Base-by-base conservation (phyloP, 2,797 vertebrate genomes). In the Enteromius treurensis region DNA sequence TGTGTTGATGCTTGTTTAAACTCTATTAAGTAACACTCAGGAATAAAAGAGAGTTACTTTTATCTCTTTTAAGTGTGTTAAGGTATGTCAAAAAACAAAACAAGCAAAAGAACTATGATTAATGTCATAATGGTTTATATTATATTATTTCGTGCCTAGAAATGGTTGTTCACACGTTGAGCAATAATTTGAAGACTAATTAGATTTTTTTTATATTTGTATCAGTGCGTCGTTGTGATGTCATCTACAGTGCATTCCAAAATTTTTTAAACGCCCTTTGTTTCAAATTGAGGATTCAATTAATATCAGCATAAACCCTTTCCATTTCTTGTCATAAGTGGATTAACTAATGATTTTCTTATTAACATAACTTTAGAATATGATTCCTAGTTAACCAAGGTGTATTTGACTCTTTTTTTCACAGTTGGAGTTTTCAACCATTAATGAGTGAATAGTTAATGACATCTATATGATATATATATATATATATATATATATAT, bases 41-140 rank as follows among this genome's bases (percentile, higher is more conserved):
- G 45, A 10, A 49, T 1, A 40, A 47, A 17, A 47, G 26, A 32
- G 40, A 47, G 58, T 14, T 15, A 69, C n/a, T 70, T 47, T 15
- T 47, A 3, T 1, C 19, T 26, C 7, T 17, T 15, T 6, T 2
- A 26, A 71, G 14, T 17, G 3, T 26, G 17, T 40, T 14, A 76
- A 15, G 11, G 9, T 23, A 40, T 37, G 21, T 60, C 11, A 58
- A 37, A 75, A 10, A 40, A 21, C 7, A 1, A 58, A 58, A 21
- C 7, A 23, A 26, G 4, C n/a, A 58, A 34, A 40, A 17, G 4
- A 47, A 15, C 5, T n/a, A 29, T 15, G 11, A 15, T 15, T 26
- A 15, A 70, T 69, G 67, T 45, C 40, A 23, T 68, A 68, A 68
- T 68, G 19, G 10, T 68, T 68, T 23, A n/a, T 68, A 68, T 68